Conservation (phyloP, 2,888 invertebrate species). For the Scaeva pyrastri region DNA sequence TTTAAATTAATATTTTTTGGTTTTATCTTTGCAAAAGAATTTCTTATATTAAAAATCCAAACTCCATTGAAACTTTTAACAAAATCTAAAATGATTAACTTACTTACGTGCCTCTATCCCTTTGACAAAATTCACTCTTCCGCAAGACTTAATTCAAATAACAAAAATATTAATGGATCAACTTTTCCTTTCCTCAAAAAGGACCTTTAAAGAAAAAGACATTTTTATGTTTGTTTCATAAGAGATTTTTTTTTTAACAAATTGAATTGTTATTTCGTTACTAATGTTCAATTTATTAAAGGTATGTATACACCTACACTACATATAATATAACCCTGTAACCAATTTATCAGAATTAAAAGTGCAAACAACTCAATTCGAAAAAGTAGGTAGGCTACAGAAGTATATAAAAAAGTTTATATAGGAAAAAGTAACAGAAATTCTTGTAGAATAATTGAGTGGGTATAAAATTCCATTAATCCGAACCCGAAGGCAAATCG, state of each 20-base stretch:
- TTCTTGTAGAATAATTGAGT: conserved; percentile 47
- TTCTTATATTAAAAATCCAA: background rate
- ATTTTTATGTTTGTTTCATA: conserved; percentile 14
- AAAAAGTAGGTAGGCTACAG: background rate
- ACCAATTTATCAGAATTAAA: conserved; percentile 39
- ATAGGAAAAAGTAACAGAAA: background rate
- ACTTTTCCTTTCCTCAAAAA: background rate
- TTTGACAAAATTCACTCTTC: conserved; percentile 5
- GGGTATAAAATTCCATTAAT: conserved; percentile 51
- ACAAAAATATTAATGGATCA: conserved; percentile 28
- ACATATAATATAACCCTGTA: conserved; percentile 2
- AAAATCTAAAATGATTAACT: conserved; percentile 17
- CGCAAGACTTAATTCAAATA: conserved; percentile 17
- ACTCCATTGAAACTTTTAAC: background rate
- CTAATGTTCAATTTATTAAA: conserved; percentile 12
- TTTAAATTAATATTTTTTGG: background rate
- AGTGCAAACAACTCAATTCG: conserved; percentile 39
- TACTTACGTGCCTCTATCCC: too few relatives aligned
- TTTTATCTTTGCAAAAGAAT: background rate
- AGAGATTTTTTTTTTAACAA: conserved; percentile 25
- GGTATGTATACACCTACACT: background rate
- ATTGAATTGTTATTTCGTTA: conserved; percentile 28
- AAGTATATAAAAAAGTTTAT: background rate
- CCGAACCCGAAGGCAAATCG: conserved; percentile 38
- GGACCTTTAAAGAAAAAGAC: background rate